Base-by-base conservation (phyloP, 2,797 vertebrate genomes). In the Diplodus puntazzo region DNA sequence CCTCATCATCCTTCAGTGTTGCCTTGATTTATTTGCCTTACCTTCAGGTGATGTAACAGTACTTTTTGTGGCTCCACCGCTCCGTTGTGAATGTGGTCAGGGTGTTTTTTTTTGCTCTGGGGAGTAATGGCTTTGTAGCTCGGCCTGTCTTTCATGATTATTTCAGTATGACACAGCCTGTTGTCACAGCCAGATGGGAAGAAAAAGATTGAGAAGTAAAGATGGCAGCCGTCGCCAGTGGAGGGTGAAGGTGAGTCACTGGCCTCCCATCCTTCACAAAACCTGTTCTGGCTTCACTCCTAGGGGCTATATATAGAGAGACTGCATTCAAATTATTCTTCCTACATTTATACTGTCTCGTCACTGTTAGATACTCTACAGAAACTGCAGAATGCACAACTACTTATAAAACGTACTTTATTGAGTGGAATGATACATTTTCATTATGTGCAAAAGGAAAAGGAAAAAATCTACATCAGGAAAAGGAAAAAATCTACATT, bases 141-240 rank as follows among this genome's bases (percentile, higher is more conserved):
- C 57, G 55, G 76, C 73, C 69, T 18, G 76, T 88, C 77, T 81
- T 86, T 85, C 86, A 81, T 89, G 80, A 88, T 87, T 92, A 86
- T 89, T 90, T 89, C 86, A 90, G 80, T n/a, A 49, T 73, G 80
- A 86, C 87, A 87, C 82, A 74, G 75, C 63, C 62, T 57, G 68
- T 76, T 87, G 87, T 82, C 82, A 84, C 63, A 59, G 57, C 52
- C 71, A 79, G 59, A 78, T 45, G 30, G 60, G 61, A 63, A 70
- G 74, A 69, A 62, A 60, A 65, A 73, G 79, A 89, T 25, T 75
- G 77, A 82, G 55, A 72, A 69, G 60, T 25, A 25, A 66, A 80
- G 80, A 81, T 70, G 75, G 75, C 85, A 82, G 75, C 81, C 76
- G 85, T 59, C 4, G 11, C 79, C 81, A 80, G 73, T 60, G 39